These are phyloP conservation scores for Habroteleia sp. DNA, from an alignment of 2,888 invertebrate genomes.

Conservation along the genomic window DNA sequence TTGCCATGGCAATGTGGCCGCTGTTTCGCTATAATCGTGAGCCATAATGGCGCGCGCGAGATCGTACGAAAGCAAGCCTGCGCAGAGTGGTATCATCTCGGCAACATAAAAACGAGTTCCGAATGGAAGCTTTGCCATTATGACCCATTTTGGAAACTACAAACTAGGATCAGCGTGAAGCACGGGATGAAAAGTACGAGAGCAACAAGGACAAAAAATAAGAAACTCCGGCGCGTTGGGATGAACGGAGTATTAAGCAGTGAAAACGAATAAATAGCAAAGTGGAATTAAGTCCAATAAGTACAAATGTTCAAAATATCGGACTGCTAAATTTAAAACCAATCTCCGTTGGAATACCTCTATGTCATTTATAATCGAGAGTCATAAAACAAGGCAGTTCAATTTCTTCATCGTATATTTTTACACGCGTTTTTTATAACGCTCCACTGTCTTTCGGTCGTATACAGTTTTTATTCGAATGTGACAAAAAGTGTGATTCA, in stretches of 20 bases:
- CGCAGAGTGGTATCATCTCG: conserved; percentile 51
- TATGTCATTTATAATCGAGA: too few relatives aligned
- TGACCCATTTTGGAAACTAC: conserved; percentile 63
- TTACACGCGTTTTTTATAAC: too few relatives aligned
- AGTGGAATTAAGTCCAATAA: conserved; percentile 12
- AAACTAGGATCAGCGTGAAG: conserved; percentile 51
- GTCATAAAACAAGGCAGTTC: too few relatives aligned
- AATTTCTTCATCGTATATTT: too few relatives aligned
- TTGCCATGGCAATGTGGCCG: conserved; percentile 51
- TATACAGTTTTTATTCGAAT: too few relatives aligned
- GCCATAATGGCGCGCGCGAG: conserved; percentile 42
- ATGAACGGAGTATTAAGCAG: background rate
- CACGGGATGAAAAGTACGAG: conserved; percentile 37
- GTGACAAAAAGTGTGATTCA: too few relatives aligned
- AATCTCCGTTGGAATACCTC: too few relatives aligned
- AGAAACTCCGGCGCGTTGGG: background rate
- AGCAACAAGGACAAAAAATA: conserved; percentile 26
- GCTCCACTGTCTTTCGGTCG: too few relatives aligned
- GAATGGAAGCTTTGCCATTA: conserved; percentile 63
- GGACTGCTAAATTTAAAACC: too few relatives aligned
- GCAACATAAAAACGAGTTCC: conserved; percentile 54
- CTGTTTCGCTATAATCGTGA: conserved; percentile 37
- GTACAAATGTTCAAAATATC: too few relatives aligned
- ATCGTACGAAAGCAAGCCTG: conserved; percentile 47
- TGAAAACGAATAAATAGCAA: conserved; percentile 12